phyloP scores from a whole-genome alignment of 2,113 vertebrate species.

The Megaceryle maxima region DNA sequence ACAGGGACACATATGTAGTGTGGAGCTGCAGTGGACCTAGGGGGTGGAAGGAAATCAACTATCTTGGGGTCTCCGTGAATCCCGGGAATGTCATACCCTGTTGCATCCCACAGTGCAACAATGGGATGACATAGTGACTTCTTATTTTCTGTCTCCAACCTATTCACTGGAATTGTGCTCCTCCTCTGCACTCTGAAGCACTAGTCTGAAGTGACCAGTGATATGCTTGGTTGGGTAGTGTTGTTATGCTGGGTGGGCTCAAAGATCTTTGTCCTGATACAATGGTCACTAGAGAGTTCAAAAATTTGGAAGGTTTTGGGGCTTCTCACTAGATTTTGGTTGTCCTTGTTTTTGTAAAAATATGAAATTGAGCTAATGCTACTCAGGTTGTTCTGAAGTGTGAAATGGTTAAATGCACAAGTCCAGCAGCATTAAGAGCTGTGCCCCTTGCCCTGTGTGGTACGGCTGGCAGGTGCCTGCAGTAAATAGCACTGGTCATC shows the following conservation, averaged over 20 bases:
- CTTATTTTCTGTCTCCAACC: neutral
- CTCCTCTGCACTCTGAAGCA: neutral
- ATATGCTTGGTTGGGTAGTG: neutral
- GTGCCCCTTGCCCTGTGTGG: fast-evolving
- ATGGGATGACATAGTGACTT: neutral
- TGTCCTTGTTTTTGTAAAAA: neutral
- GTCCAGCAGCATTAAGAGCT: neutral
- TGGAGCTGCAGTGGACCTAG: neutral
- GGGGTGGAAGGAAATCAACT: neutral
- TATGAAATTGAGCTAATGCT: neutral
- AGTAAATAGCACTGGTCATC: neutral
- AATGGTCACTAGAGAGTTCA: neutral
- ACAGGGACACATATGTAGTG: fast-evolving
- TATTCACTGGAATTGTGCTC: neutral
- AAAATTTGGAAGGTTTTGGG: neutral
- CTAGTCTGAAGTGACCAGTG: neutral
- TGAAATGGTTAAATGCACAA: fast-evolving
- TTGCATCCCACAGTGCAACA: neutral
- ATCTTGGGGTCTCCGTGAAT: neutral
- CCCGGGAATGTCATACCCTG: neutral
- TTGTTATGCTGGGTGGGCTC: neutral
- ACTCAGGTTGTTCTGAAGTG: neutral
- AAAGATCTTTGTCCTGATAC: neutral
- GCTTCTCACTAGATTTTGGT: neutral
- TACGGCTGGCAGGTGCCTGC: neutral